Conservation (phyloP, 2,888 invertebrate species). For the Oxytorus armatus region DNA sequence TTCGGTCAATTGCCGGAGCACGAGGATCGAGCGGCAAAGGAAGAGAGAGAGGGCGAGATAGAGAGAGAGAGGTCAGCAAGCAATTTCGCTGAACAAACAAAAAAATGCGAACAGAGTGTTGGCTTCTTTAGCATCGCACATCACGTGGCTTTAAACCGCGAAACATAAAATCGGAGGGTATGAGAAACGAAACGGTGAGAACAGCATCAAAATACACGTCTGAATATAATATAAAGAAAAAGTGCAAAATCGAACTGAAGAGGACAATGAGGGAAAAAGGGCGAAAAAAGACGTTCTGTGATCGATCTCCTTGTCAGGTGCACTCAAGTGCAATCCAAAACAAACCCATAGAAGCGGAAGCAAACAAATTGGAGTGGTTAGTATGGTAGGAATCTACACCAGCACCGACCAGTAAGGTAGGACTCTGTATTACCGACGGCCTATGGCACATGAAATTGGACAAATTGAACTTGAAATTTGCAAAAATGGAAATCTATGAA, state of each 20-base stretch:
- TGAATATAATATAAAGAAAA: conserved; percentile 65
- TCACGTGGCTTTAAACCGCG: conserved; percentile 53
- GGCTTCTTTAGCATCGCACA: conserved; percentile 1
- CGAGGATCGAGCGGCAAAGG: conserved; percentile 14
- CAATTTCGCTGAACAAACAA: conserved; percentile 83
- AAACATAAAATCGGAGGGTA: conserved; percentile 58
- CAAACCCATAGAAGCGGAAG: no score
- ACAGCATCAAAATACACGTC: conserved; percentile 72
- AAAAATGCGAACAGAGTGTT: conserved; percentile 72
- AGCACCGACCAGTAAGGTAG: no score
- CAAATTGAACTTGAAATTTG: no score
- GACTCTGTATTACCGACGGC: no score
- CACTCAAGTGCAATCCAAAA: conserved; percentile 80
- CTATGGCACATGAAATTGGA: no score
- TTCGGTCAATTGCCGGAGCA: conserved; percentile 81
- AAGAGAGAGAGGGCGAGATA: no score
- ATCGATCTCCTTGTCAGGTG: conserved; percentile 79
- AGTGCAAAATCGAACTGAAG: conserved; percentile 49
- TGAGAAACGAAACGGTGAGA: conserved; percentile 58
- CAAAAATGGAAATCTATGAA: no score
- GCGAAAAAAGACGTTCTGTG: conserved; percentile 71
- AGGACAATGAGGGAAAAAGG: conserved; percentile 10
- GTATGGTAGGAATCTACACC: no score
- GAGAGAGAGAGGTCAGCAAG: conserved; percentile 72
- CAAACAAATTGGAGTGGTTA: no score